Conservation (phyloP, 1,140 invertebrate genomes). For the Melanaphis sacchari region DNA sequence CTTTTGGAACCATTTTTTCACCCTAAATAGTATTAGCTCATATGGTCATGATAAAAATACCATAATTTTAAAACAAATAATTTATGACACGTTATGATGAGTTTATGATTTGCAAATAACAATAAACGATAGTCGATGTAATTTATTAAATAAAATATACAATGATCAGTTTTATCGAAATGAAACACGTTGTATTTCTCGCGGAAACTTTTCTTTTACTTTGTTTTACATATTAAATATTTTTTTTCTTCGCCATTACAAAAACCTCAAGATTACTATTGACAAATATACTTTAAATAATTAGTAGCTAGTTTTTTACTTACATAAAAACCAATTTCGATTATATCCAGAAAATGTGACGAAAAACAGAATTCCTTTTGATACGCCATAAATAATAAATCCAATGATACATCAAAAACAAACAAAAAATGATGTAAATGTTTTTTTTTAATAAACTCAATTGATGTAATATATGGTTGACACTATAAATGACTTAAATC, state of each 20-base stretch:
- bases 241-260: background rate
- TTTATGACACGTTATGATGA: no score
- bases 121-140: background rate
- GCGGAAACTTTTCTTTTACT: background rate
- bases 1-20: background rate
- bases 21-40: background rate
- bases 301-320: background rate
- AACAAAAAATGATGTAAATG: background rate
- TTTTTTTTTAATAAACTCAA: background rate
- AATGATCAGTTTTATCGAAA: background rate
- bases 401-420: background rate
- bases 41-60: background rate
- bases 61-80: background rate
- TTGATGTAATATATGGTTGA: background rate
- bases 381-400: background rate
- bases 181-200: background rate
- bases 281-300: background rate
- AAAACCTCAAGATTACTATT: background rate
- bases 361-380: background rate
- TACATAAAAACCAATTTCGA: background rate
- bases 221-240: background rate
- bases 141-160: background rate
- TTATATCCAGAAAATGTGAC: background rate
- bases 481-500: background rate
- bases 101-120: background rate